Percentiles rank a stretch among this genome's conserved stretches.
phyloP scores from a whole-genome alignment of 1,140 invertebrate species.

The Acromyrmex echinatior region DNA sequence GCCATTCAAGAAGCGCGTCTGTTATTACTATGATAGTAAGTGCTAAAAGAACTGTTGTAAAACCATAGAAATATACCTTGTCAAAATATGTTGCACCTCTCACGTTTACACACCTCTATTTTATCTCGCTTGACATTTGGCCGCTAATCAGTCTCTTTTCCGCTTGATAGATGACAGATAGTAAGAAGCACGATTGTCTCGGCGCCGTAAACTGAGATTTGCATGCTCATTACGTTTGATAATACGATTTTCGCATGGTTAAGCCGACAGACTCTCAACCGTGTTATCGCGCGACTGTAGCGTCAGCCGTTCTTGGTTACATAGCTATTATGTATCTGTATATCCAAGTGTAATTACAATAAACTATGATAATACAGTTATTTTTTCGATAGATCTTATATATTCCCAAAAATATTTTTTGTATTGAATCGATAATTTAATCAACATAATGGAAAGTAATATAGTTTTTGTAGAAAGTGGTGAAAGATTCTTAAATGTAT shows the following conservation, averaged over 20 bases:
- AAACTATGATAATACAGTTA: background rate
- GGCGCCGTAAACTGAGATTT: background rate
- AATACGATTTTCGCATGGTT: conserved; percentile 76
- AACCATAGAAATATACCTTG: conserved; percentile 70
- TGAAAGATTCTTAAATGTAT: conserved; percentile 62
- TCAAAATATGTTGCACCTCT: conserved; percentile 76
- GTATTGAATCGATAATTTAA: background rate
- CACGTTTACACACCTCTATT: conserved; percentile 38
- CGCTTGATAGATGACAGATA: background rate
- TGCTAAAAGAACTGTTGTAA: conserved; percentile 78
- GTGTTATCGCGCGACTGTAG: conserved; percentile 76
- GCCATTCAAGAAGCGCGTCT: conserved; percentile 96
- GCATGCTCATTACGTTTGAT: conserved; percentile 3
- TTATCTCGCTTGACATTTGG: background rate
- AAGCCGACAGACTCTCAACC: conserved; percentile 78
- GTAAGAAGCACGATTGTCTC: background rate
- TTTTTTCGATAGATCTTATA: background rate
- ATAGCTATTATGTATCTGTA: conserved; percentile 65
- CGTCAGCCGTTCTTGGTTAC: conserved; percentile 77
- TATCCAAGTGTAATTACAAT: conserved; percentile 61
- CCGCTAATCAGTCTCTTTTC: background rate
- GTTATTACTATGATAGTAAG: conserved; percentile 99
- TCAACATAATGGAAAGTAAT: background rate
- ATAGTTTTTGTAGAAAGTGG: conserved; percentile 90
- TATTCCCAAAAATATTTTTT: background rate